Percentiles rank a stretch among this genome's conserved stretches.
Conservation (phyloP, 2,888 invertebrate species). For the Achlya flavicornis region DNA sequence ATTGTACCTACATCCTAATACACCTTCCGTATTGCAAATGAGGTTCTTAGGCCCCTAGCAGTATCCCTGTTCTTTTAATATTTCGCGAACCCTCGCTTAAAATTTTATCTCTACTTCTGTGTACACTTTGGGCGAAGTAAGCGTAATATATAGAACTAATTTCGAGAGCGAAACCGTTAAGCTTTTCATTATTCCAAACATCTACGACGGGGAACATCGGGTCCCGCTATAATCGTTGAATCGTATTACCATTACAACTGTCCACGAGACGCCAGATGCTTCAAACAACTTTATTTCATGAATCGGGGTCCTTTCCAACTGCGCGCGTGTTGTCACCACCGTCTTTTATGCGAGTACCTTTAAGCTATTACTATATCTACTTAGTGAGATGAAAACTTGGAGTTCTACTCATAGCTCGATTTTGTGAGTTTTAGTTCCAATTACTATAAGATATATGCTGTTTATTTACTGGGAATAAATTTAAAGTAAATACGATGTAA, state of each 20-base stretch:
- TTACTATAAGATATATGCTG: neutral
- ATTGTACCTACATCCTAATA: neutral
- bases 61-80: constrained; percentile 7
- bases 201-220: constrained; percentile 57
- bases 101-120: constrained; percentile 9
- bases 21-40: constrained; percentile 1
- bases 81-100: constrained; percentile 8
- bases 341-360: constrained; percentile 24
- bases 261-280: constrained; percentile 75
- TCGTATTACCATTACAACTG: constrained; percentile 81
- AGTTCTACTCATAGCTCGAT: neutral
- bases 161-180: constrained; percentile 69
- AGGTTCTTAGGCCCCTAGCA: neutral
- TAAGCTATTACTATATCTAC: constrained; percentile 9
- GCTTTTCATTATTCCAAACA: constrained; percentile 77
- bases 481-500: too few relatives aligned
- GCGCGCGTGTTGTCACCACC: constrained; percentile 40
- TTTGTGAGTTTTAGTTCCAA: too few relatives aligned
- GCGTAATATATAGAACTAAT: constrained; percentile 66
- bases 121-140: constrained; percentile 9
- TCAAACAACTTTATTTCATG: constrained; percentile 77
- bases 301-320: constrained; percentile 48
- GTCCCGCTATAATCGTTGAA: constrained; percentile 77
- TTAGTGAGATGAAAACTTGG: neutral
- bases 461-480: neutral